These are phyloP conservation scores for Propsilocerus akamusi DNA, from an alignment of 1,140 invertebrate genomes.

Conservation along the genomic window DNA sequence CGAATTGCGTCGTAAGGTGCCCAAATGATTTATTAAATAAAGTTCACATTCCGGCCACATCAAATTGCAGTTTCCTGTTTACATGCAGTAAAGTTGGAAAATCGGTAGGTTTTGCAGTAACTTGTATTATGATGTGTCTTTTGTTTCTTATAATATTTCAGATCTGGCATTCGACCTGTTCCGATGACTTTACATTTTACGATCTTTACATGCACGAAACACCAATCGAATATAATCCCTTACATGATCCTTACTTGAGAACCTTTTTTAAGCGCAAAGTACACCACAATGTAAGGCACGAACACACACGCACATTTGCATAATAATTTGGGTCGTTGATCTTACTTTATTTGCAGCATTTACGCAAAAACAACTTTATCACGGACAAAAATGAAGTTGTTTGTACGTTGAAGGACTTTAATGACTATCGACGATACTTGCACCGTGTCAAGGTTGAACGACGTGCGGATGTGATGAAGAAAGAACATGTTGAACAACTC, in stretches of 20 bases:
- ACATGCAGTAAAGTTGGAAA: conserved; percentile 20
- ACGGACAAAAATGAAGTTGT: conserved; percentile 20
- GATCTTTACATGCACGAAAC: conserved; percentile 10
- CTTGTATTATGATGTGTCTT: not conserved
- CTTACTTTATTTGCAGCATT: conserved; percentile 8
- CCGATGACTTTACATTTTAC: conserved; percentile 13
- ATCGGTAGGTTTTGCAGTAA: conserved; percentile 10
- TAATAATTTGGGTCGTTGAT: conserved; percentile 2
- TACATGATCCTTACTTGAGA: conserved; percentile 20
- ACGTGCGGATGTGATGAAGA: too few relatives aligned
- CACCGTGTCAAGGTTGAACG: conserved; percentile 15
- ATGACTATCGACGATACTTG: conserved; percentile 17
- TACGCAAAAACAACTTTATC: conserved; percentile 18
- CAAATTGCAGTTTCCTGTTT: conserved; percentile 20
- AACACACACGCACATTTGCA: too few relatives aligned
- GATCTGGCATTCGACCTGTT: conserved; percentile 15
- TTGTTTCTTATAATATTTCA: conserved; percentile 1
- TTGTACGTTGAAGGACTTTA: conserved; percentile 21
- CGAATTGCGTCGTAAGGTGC: conserved; percentile 16
- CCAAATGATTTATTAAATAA: conserved; percentile 7
- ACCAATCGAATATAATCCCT: conserved; percentile 18
- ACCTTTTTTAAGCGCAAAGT: conserved; percentile 18
- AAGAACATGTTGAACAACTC: too few relatives aligned
- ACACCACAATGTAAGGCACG: conserved; percentile 11
- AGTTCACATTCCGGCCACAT: conserved; percentile 16